Evolutionary conservation across 2,888 invertebrate species (phyloP).

Genomic region (Ochropleura plecta): DNA sequence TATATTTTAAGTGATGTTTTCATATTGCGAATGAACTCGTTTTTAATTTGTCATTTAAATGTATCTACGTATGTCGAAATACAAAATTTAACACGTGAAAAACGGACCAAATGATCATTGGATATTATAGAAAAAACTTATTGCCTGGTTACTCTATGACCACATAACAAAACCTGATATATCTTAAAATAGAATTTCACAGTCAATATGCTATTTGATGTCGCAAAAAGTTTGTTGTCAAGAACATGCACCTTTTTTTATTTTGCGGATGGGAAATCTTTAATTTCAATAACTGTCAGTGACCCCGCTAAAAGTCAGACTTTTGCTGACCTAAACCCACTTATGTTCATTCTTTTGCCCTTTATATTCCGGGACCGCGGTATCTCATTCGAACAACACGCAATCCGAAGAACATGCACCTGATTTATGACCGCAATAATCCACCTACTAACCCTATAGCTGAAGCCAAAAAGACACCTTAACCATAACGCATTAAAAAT

Average conservation of each 20-base stretch:
- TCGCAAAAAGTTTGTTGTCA: background rate
- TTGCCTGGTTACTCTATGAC: background rate
- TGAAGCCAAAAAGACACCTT: background rate
- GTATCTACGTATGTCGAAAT: background rate
- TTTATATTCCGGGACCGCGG: too few species aligned
- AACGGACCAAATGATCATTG: background rate
- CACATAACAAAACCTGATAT: background rate
- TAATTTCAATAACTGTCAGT: too few species aligned
- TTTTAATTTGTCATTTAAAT: constrained; percentile 38
- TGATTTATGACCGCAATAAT: background rate
- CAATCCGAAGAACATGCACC: background rate
- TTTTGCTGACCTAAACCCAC: too few species aligned
- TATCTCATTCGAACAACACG: too few species aligned
- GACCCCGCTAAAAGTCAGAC: too few species aligned
- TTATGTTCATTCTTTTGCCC: too few species aligned
- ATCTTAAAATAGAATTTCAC: background rate
- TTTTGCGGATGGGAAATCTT: too few species aligned
- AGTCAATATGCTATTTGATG: background rate
- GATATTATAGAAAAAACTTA: background rate
- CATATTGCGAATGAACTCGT: constrained; percentile 48
- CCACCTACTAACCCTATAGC: background rate
- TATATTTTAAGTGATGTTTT: constrained; percentile 44
- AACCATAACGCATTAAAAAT: background rate
- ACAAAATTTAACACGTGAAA: background rate
- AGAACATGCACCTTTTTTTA: background rate